Evolutionary conservation across 2,797 vertebrate species (phyloP).

Genomic region (Coreius guichenoti): DNA sequence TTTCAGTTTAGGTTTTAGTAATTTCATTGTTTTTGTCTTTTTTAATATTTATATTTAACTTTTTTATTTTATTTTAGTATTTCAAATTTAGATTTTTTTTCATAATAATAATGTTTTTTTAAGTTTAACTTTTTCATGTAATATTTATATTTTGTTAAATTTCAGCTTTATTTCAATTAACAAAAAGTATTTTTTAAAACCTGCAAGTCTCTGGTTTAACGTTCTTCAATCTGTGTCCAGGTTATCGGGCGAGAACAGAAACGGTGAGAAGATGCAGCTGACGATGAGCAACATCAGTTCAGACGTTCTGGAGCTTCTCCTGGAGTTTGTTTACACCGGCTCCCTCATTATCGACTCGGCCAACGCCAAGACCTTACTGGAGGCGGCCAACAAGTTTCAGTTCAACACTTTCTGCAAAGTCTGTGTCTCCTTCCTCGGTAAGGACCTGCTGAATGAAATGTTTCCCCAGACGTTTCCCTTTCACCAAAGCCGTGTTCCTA

Average conservation of each 20-base stretch:
- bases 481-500: constrained; percentile 61
- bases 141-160: not conserved
- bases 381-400: constrained; percentile 98
- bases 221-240: constrained; percentile 83
- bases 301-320: constrained; percentile 90
- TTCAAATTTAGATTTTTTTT: not conserved
- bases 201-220: constrained; percentile 55
- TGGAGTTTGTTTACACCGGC: constrained; percentile 97
- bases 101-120: not conserved
- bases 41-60: too few species aligned
- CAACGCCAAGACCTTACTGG: constrained; percentile 97
- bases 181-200: constrained; percentile 11
- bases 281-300: constrained; percentile 93
- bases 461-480: constrained; percentile 84
- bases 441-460: constrained; percentile 57
- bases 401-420: constrained; percentile 99
- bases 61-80: not conserved
- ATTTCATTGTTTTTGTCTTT: not conserved
- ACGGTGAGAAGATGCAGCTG: constrained; percentile 91
- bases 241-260: constrained; percentile 88
- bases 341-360: constrained; percentile 94
- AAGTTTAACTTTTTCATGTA: too few species aligned
- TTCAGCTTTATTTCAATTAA: not conserved
- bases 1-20: not conserved
- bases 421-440: constrained; percentile 98